Evolutionary conservation across 64 coral and sea anemone species (phyloP).

Genomic region (Dendronephthya gigantea): DNA sequence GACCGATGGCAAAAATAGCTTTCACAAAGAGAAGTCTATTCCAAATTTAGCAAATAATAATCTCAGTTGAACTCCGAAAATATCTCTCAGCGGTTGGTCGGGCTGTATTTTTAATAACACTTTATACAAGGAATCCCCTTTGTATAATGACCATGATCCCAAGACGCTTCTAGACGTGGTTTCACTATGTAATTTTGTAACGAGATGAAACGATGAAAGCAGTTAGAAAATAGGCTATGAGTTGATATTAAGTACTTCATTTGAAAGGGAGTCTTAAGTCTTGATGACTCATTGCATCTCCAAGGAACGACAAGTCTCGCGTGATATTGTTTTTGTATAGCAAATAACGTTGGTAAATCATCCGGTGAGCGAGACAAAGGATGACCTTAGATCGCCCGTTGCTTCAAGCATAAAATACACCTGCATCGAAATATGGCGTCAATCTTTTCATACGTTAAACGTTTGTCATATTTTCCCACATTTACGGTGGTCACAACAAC

Average conservation of each 20-base stretch:
- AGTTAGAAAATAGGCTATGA: too few species aligned
- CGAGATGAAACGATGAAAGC: too few species aligned
- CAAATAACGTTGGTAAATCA: background rate
- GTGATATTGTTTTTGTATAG: background rate
- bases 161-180: too few species aligned
- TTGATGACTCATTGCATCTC: background rate
- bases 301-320: background rate
- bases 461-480: background rate
- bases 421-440: background rate
- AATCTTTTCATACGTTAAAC: background rate
- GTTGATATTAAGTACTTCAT: background rate
- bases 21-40: background rate
- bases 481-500: background rate
- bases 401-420: background rate
- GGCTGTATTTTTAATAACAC: background rate
- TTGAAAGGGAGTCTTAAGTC: background rate
- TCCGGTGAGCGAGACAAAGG: background rate
- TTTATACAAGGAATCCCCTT: constrained; percentile 1
- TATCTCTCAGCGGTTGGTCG: background rate
- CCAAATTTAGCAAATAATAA: background rate
- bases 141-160: too few species aligned
- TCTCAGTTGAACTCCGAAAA: background rate
- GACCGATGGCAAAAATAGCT: background rate
- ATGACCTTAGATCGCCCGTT: background rate
- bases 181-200: too few species aligned